Evolutionary conservation across 2,113 vertebrate species (phyloP).

Genomic region (Semicossyphus pulcher): DNA sequence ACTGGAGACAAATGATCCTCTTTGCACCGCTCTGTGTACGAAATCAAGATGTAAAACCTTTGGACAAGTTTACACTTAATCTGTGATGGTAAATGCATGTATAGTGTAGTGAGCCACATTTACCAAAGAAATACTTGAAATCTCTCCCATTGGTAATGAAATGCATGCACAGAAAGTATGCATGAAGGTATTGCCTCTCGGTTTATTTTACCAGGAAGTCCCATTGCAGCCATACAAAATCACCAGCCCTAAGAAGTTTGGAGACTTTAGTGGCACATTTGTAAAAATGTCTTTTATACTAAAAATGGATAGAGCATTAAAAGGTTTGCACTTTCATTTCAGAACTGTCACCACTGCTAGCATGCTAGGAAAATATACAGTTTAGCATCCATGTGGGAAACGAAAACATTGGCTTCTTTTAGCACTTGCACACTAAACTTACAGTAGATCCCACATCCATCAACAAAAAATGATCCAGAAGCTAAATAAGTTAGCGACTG

Average conservation of each 20-base stretch:
- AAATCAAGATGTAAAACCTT: too few species aligned
- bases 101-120: too few species aligned
- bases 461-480: conserved; percentile 24
- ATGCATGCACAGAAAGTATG: conserved; percentile 29
- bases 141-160: not conserved
- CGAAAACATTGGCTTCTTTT: conserved; percentile 4
- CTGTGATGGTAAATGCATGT: conserved; percentile 4
- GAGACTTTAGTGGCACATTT: not conserved
- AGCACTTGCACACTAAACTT: conserved; percentile 13
- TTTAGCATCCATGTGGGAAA: conserved; percentile 10
- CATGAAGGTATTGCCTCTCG: not conserved
- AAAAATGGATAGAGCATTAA: not conserved
- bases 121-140: too few species aligned
- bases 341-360: too few species aligned
- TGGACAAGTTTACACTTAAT: not conserved
- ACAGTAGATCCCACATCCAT: conserved; percentile 29
- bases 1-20: too few species aligned
- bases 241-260: not conserved
- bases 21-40: too few species aligned
- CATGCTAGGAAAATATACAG: conserved; percentile 26
- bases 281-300: not conserved
- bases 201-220: not conserved
- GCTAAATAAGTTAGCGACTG: not conserved
- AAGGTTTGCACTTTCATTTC: conserved; percentile 31
- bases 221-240: not conserved